phyloP scores from a whole-genome alignment of 2,888 invertebrate genomes.

The Leptinotarsa tumamoca region DNA sequence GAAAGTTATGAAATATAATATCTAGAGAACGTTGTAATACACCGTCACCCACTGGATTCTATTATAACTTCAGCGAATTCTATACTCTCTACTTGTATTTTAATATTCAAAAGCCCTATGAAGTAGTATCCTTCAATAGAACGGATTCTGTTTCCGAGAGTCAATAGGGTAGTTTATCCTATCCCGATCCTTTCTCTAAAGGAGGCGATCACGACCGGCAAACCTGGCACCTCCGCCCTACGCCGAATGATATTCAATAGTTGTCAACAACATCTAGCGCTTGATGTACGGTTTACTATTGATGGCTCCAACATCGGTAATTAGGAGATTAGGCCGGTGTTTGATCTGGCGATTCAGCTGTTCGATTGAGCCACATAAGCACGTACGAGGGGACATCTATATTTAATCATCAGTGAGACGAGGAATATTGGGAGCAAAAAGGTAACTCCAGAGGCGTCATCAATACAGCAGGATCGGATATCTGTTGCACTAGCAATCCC shows the following conservation, averaged over 20 bases:
- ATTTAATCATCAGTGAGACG: no score
- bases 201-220: neutral
- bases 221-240: neutral
- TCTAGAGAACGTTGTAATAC: no score
- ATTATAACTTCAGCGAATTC: neutral
- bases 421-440: no score
- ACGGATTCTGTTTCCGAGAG: neutral
- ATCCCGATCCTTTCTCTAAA: neutral
- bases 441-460: no score
- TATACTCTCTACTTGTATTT: neutral
- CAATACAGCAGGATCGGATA: no score
- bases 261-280: constrained; percentile 4
- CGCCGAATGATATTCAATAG: constrained; percentile 6
- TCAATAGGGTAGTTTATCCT: constrained; percentile 3
- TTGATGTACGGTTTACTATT: constrained; percentile 7
- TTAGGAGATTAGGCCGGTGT: constrained; percentile 1
- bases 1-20: no score
- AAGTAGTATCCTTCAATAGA: neutral
- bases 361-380: neutral
- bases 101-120: neutral
- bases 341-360: neutral
- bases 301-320: constrained; percentile 5
- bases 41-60: no score
- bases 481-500: no score
- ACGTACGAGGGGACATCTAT: neutral